A percentile compares a stretch with the other conserved stretches of the same genome.
These are phyloP conservation scores for Volucella inanis DNA, from an alignment of 2,888 invertebrate genomes.

Conservation along the genomic window DNA sequence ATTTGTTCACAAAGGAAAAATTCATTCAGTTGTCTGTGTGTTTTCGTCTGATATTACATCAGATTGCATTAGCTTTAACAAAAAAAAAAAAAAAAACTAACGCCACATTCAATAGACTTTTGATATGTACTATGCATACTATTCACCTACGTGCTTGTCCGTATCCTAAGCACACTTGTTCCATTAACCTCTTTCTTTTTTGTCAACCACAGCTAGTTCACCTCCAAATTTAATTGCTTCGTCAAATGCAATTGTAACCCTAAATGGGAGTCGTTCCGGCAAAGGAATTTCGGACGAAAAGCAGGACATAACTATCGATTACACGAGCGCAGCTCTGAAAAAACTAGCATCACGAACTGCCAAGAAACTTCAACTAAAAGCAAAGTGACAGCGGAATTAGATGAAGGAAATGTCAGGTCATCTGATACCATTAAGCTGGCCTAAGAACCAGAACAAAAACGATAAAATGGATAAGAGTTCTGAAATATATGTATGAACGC, in stretches of 20 bases:
- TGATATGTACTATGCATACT: too few relatives aligned
- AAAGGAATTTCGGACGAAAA: background rate
- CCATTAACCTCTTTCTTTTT: slow-evolving; percentile 33
- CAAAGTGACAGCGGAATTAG: slow-evolving; percentile 33
- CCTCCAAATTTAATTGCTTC: slow-evolving; percentile 17
- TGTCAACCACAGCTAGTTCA: background rate
- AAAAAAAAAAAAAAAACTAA: too few relatives aligned
- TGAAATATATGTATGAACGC: background rate
- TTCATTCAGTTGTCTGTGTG: too few relatives aligned
- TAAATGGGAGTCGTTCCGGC: slow-evolving; percentile 1
- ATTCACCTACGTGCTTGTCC: too few relatives aligned
- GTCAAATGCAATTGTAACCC: slow-evolving; percentile 18
- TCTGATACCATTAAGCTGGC: slow-evolving; percentile 34
- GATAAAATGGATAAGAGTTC: too few relatives aligned
- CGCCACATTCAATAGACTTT: too few relatives aligned
- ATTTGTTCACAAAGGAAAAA: too few relatives aligned
- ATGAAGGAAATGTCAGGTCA: slow-evolving; percentile 23
- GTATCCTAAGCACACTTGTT: too few relatives aligned
- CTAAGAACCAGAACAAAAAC: background rate
- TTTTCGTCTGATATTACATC: too few relatives aligned
- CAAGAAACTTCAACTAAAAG: background rate
- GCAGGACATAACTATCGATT: slow-evolving; percentile 15
- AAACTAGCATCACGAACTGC: background rate
- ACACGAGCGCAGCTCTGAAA: slow-evolving; percentile 15
- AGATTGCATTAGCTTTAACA: too few relatives aligned